A percentile compares a stretch with the other conserved stretches of the same genome.
phyloP scores from a whole-genome alignment of 2,888 invertebrate species.

The Plebejus melissa region DNA sequence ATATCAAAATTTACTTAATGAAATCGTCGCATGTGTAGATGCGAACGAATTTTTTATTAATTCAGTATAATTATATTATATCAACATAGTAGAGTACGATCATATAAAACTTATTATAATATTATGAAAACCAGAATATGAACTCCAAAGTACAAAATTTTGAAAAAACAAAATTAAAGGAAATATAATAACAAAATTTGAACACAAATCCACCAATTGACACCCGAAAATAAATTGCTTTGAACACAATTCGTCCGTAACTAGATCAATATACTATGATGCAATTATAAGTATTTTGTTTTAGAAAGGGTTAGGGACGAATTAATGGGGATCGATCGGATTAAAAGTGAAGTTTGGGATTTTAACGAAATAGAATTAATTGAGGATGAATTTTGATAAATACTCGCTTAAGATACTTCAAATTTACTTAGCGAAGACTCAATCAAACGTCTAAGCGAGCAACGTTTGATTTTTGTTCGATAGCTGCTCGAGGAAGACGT shows the following conservation, averaged over 20 bases:
- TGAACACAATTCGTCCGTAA: constrained; percentile 44
- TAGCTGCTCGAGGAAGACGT: background rate
- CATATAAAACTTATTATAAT: background rate
- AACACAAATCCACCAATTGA: constrained; percentile 36
- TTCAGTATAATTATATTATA: background rate
- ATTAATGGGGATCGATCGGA: constrained; percentile 64
- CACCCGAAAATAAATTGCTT: constrained; percentile 37
- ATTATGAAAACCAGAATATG: background rate
- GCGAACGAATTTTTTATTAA: background rate
- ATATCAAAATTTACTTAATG: constrained; percentile 18
- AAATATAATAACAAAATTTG: constrained; percentile 31
- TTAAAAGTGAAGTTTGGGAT: constrained; percentile 64
- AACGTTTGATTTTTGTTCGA: constrained; percentile 20
- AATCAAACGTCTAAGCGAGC: constrained; percentile 27
- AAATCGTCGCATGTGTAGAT: constrained; percentile 1
- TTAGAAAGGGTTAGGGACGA: constrained; percentile 46
- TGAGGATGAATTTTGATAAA: constrained; percentile 53
- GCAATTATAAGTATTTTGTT: constrained; percentile 64
- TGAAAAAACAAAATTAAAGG: background rate
- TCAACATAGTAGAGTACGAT: no score
- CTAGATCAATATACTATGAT: constrained; percentile 69
- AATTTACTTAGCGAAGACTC: constrained; percentile 39
- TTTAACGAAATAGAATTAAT: constrained; percentile 70
- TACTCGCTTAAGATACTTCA: constrained; percentile 38
- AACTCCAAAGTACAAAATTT: background rate